These are phyloP conservation scores for Ooceraea biroi DNA, from an alignment of 1,140 invertebrate genomes.

Conservation along the genomic window DNA sequence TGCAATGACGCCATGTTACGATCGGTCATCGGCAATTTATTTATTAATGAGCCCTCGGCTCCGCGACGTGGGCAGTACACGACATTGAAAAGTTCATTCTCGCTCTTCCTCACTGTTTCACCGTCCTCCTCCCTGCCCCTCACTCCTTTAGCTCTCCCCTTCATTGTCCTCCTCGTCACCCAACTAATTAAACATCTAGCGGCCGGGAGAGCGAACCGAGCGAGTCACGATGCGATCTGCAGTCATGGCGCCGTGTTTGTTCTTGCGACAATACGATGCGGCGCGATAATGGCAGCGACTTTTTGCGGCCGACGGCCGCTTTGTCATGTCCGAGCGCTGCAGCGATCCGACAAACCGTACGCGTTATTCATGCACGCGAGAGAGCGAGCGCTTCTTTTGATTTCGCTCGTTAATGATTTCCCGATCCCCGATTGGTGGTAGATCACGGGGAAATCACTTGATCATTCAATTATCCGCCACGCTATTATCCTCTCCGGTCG, in stretches of 20 bases:
- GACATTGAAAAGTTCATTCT: conserved; percentile 34
- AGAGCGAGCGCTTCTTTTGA: conserved; percentile 19
- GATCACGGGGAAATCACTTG: conserved; percentile 10
- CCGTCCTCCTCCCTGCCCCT: background rate
- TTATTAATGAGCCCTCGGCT: conserved; percentile 64
- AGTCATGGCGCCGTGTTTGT: conserved; percentile 58
- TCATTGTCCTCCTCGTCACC: conserved; percentile 48
- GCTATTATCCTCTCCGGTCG: background rate
- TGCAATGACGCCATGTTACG: conserved; percentile 47
- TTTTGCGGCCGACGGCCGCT: conserved; percentile 46
- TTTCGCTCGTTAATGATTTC: conserved; percentile 32
- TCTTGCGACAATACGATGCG: conserved; percentile 54
- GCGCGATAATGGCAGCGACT: conserved; percentile 56
- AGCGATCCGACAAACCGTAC: conserved; percentile 11
- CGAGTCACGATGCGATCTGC: conserved; percentile 53
- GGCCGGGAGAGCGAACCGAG: conserved; percentile 15
- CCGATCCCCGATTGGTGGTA: background rate
- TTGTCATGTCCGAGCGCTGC: conserved; percentile 46
- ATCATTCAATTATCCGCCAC: conserved; percentile 25
- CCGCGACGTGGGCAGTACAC: conserved; percentile 41
- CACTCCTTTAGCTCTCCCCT: background rate
- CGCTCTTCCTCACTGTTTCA: background rate
- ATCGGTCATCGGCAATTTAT: conserved; percentile 69
- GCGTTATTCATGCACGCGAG: conserved; percentile 19
- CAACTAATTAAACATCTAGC: conserved; percentile 65